A percentile compares a stretch with the other conserved stretches of the same genome.
These are phyloP conservation scores for Halcyon leucocephala DNA, from an alignment of 2,797 vertebrate genomes.

Conservation along the genomic window DNA sequence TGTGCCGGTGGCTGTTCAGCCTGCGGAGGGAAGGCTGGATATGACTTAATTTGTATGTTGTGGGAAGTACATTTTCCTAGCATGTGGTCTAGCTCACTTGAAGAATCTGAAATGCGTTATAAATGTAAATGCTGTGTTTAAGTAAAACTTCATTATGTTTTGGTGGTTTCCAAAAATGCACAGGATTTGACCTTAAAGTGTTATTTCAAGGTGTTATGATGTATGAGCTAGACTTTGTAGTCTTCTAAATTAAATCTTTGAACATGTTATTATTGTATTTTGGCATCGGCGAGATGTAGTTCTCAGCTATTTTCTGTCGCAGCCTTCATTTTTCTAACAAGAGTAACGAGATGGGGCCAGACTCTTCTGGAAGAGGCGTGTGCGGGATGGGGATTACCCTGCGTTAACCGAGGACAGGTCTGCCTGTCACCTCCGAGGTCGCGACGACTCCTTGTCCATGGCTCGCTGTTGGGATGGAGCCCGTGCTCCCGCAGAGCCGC, in stretches of 20 bases:
- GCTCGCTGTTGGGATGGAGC: neutral
- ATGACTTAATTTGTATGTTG: constrained; percentile 67
- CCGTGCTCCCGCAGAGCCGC: neutral
- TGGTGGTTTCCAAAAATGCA: constrained; percentile 62
- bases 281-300: constrained; percentile 68
- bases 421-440: neutral
- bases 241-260: constrained; percentile 75
- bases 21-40: constrained; percentile 39
- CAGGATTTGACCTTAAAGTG: constrained; percentile 57
- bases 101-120: constrained; percentile 63
- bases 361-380: constrained; percentile 44
- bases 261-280: constrained; percentile 73
- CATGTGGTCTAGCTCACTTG: constrained; percentile 52
- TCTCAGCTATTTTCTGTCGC: constrained; percentile 69
- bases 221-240: constrained; percentile 71
- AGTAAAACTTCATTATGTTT: constrained; percentile 72
- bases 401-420: fast-evolving
- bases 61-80: constrained; percentile 59
- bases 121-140: constrained; percentile 69
- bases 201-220: constrained; percentile 65
- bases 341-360: constrained; percentile 35
- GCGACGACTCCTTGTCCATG: fast-evolving
- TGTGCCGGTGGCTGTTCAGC: constrained; percentile 45
- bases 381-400: constrained; percentile 29
- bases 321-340: constrained; percentile 59